Percentiles rank a stretch among this genome's conserved stretches.
Evolutionary conservation across 1,140 invertebrate genomes (phyloP).

Genomic region (Aphaenogaster rudis): DNA sequence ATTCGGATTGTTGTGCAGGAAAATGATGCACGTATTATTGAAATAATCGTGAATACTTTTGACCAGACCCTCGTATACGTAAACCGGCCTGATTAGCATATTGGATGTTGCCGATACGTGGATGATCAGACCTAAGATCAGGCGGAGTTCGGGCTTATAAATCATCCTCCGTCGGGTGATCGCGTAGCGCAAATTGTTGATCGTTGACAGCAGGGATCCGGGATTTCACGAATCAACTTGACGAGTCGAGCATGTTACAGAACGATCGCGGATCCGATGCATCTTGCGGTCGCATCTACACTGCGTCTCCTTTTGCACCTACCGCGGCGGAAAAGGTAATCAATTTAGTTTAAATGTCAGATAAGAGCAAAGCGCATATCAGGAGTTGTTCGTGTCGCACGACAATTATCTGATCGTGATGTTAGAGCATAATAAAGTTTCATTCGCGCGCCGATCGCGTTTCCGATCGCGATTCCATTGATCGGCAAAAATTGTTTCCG

Average conservation of each 20-base stretch:
- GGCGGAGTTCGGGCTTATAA: not conserved
- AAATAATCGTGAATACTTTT: constrained; percentile 80
- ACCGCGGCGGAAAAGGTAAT: not conserved
- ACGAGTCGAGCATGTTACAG: not conserved
- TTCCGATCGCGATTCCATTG: not conserved
- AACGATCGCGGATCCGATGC: not conserved
- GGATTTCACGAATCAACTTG: not conserved
- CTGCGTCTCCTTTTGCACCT: not conserved
- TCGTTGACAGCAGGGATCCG: not conserved
- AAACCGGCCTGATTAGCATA: constrained; percentile 77
- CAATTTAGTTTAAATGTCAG: constrained; percentile 20
- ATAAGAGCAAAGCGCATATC: not conserved
- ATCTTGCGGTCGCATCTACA: not conserved
- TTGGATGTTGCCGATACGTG: not conserved
- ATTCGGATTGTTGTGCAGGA: constrained; percentile 77
- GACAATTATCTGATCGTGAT: not conserved
- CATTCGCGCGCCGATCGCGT: not conserved
- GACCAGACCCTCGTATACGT: constrained; percentile 80
- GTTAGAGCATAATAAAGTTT: not conserved
- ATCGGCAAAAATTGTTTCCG: not conserved
- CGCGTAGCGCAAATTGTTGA: not conserved
- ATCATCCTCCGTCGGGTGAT: not conserved
- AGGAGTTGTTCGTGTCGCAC: not conserved
- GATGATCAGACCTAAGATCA: not conserved
- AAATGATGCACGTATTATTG: constrained; percentile 84